A percentile compares a stretch with the other conserved stretches of the same genome.
phyloP scores from a whole-genome alignment of 2,797 vertebrate species.

The Poeciliopsis turneri region DNA sequence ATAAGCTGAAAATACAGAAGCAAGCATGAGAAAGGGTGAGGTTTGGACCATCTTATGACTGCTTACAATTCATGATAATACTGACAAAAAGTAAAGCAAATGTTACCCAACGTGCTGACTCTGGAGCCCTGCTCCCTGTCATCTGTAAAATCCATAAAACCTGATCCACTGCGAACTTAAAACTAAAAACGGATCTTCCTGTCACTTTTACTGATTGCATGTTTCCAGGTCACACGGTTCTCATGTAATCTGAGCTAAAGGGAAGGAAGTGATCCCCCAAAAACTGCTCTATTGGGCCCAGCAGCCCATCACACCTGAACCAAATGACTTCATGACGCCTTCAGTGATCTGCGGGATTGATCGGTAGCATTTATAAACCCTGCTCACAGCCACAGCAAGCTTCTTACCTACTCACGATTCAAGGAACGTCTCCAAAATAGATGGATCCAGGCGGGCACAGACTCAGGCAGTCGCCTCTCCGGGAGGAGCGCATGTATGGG shows the following conservation, averaged over 20 bases:
- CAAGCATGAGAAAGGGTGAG: background rate
- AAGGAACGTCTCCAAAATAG: background rate
- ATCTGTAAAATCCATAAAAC: background rate
- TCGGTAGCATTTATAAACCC: background rate
- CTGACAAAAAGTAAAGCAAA: background rate
- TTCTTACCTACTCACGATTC: background rate
- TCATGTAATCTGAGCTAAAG: background rate
- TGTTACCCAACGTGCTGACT: background rate
- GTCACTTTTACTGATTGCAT: background rate
- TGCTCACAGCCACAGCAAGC: background rate
- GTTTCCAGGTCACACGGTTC: background rate
- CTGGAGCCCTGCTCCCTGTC: background rate
- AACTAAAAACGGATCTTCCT: background rate
- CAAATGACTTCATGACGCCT: background rate
- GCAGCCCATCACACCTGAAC: background rate
- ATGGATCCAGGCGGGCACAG: background rate
- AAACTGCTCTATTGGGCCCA: background rate
- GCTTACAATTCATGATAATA: background rate
- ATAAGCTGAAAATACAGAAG: background rate
- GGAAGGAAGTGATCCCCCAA: background rate
- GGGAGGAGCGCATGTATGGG: background rate
- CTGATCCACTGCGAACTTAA: background rate
- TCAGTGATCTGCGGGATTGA: background rate
- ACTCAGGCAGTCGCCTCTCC: background rate
- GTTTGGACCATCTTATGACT: background rate